phyloP scores from a whole-genome alignment of 2,888 invertebrate genomes.

The Phalangium opilio region DNA sequence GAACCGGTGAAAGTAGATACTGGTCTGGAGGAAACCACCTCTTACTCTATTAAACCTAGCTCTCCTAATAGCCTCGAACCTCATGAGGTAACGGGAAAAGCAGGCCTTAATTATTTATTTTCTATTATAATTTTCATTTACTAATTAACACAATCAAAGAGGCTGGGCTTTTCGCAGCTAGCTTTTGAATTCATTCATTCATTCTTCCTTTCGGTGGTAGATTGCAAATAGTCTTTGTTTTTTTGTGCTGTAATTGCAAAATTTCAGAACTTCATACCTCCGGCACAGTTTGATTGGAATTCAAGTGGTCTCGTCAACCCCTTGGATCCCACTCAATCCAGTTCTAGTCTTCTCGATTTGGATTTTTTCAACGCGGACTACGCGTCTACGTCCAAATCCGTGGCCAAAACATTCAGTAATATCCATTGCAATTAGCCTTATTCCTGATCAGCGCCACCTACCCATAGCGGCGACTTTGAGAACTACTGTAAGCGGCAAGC shows the following conservation, averaged over 20 bases:
- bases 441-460: no score
- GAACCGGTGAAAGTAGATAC: slow-evolving; percentile 23
- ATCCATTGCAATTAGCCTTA: no score
- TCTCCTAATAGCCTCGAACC: no score
- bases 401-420: slow-evolving; percentile 4
- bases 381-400: slow-evolving; percentile 8
- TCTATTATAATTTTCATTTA: not conserved
- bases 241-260: no score
- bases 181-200: not conserved
- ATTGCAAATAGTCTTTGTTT: not conserved
- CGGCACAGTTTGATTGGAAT: slow-evolving; percentile 57
- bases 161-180: not conserved
- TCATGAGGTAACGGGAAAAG: no score
- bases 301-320: slow-evolving; percentile 55
- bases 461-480: no score
- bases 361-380: slow-evolving; percentile 24
- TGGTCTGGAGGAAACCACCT: no score
- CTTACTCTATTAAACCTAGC: no score
- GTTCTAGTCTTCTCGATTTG: slow-evolving; percentile 23
- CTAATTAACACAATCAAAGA: not conserved
- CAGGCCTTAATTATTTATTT: not conserved
- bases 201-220: not conserved
- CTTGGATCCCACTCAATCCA: slow-evolving; percentile 36
- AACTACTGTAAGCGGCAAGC: no score
- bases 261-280: slow-evolving; percentile 33